These are phyloP conservation scores for Acleris literana DNA, from an alignment of 2,888 invertebrate genomes.

Conservation along the genomic window DNA sequence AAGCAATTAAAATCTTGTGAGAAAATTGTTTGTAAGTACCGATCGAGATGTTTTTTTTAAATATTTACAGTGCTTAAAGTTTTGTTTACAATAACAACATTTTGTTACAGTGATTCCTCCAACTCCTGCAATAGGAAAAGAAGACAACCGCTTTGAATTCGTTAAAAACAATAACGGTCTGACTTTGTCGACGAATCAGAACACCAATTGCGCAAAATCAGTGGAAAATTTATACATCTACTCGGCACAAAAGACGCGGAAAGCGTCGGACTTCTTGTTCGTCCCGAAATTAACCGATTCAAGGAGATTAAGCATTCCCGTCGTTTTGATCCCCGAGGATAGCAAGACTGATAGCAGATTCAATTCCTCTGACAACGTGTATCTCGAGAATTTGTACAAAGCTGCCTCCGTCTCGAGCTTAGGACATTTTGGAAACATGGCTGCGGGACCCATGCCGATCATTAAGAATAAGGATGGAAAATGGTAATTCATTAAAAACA, in stretches of 20 bases:
- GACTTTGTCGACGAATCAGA: conserved; percentile 31
- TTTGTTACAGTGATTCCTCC: conserved; percentile 73
- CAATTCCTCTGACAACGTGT: conserved; percentile 73
- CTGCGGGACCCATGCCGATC: conserved; percentile 75
- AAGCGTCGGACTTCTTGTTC: conserved; percentile 62
- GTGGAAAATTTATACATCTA: conserved; percentile 68
- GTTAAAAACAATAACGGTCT: conserved; percentile 47
- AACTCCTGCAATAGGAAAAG: conserved; percentile 68
- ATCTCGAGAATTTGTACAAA: conserved; percentile 74
- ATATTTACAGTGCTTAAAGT: background rate
- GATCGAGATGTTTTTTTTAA: background rate
- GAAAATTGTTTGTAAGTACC: conserved; percentile 73
- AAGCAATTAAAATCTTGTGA: conserved; percentile 69
- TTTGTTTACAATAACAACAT: background rate
- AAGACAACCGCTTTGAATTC: conserved; percentile 64
- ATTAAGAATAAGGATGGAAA: conserved; percentile 78
- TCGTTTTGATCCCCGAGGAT: conserved; percentile 69
- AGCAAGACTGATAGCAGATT: conserved; percentile 64
- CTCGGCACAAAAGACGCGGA: conserved; percentile 51
- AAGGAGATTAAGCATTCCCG: conserved; percentile 73
- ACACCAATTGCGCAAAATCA: conserved; percentile 59
- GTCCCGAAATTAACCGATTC: conserved; percentile 67
- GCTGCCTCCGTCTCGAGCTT: conserved; percentile 76
- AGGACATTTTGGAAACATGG: conserved; percentile 73
- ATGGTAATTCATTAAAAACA: conserved; percentile 58